Base-by-base conservation (phyloP, 1,140 invertebrate species). In the Macrosteles quadrilineatus region DNA sequence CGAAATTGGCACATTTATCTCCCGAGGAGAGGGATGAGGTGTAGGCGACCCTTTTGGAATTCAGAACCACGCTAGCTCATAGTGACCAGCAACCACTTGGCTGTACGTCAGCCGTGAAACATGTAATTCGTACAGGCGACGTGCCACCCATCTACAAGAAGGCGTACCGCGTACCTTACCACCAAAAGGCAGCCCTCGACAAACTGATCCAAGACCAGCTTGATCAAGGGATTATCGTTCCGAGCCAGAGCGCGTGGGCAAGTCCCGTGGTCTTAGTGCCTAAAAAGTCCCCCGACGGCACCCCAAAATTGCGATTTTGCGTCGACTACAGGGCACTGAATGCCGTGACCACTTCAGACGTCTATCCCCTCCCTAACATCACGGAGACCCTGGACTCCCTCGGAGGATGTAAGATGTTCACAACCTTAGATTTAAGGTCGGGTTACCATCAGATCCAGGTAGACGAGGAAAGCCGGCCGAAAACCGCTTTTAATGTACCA, bases 361-460 rank as follows among this genome's bases (percentile, higher is more conserved):
- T n/a, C n/a, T n/a, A n/a, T n/a, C n/a, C n/a, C n/a, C n/a, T n/a
- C n/a, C n/a, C n/a, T n/a, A n/a, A n/a, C n/a, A n/a, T n/a, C n/a
- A n/a, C n/a, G n/a, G n/a, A n/a, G 30, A 76, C 77, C 14, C 72
- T 86, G 9, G 79, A 83, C 68, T 73, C 73, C 32, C 55, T 85
- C 21, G 74, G 74, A 1, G 78, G 74, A 1, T 50, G 74, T 3
- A 73, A 53, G 30, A 76, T 73, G 45, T 77, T 76, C 32, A 40
- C 72, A 0, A 71, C 70, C 2, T 19, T 77, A 1, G 76, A 77
- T 59, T 47, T 77, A 1, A 59, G 59, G 0, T 4, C 14, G 0
- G 76, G 75, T 3, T 77, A 68, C 43, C 78, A 77, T 72, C n/a
- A n/a, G n/a, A n/a, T n/a, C n/a, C n/a, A n/a, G n/a, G n/a, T n/a